Evolutionary conservation across 2,888 invertebrate genomes (phyloP), one percentile per base, ranked within the genome.

Genomic region (Agrochola litura): DNA sequence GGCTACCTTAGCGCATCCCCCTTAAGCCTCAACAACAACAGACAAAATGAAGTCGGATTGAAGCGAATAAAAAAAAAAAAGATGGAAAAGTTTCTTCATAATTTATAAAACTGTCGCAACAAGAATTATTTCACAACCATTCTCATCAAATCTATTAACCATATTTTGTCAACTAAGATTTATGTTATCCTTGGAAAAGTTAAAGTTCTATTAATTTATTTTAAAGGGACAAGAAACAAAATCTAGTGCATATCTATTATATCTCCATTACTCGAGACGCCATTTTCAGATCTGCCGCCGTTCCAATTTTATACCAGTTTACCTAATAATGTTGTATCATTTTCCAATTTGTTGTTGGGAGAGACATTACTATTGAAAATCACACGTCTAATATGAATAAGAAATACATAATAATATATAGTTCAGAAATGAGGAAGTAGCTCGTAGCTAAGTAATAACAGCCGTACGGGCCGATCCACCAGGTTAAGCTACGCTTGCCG

Each of bases 91-190:
- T 81, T 82, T 79, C 81, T 86, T 82, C 70, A 77, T 81, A 16
- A 81, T 81, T 61, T 84, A 85, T 79, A 87, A 88, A 92, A 92
- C 89, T 90, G 92, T 90, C 86, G 91, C 92, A 95, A 94, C 95
- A 94, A 93, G 92, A 93, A 92, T 90, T 92, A 92, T 91, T 91
- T 94, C 95, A 95, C 95, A 95, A 95, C 95, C 95, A 91, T 94
- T 92, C 93, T 86, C 91, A 88, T 92, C 92, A 89, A 91, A 87
- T 89, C 90, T 92, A 92, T 90, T 90, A 90, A 91, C 88, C 90
- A 89, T 79, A 79, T 60, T 87, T 87, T 79, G 69, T 84, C 79
- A 84, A 81, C 82, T 85, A 82, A 79, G 77, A 78, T 79, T 69
- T 81, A 71, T 74, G 71, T 74, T 81, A 83, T 82, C 77, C 82